A percentile compares a stretch with the other conserved stretches of the same genome.
phyloP scores from a whole-genome alignment of 2,113 vertebrate genomes.

The Hassar affinis region DNA sequence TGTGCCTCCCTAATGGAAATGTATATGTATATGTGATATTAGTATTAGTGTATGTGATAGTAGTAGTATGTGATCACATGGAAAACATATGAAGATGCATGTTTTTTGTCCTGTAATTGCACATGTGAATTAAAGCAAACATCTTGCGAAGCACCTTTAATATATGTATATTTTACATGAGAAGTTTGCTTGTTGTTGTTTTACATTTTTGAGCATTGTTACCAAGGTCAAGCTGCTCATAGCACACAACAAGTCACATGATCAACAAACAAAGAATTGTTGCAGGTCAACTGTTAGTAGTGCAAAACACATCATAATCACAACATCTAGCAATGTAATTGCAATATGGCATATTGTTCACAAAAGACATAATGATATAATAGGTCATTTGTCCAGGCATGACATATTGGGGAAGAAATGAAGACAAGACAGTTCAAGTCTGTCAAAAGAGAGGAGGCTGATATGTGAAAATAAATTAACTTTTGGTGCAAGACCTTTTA shows the following conservation, averaged over 20 bases:
- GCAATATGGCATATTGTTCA: background rate
- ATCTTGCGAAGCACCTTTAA: background rate
- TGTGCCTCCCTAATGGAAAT: background rate
- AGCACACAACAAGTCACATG: too few species aligned
- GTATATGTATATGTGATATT: too few species aligned
- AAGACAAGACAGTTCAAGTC: background rate
- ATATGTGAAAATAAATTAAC: constrained; percentile 8
- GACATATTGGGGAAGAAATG: background rate
- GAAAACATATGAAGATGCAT: background rate
- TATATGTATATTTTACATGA: background rate
- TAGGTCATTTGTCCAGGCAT: background rate
- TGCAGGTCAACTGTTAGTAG: background rate
- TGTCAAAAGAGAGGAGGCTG: background rate
- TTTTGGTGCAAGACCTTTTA: background rate
- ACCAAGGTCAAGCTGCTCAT: background rate
- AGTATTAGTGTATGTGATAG: too few species aligned
- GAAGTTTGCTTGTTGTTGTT: background rate
- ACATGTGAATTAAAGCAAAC: background rate
- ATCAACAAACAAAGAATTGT: too few species aligned
- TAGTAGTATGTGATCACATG: background rate
- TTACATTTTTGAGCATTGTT: background rate
- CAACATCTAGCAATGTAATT: background rate
- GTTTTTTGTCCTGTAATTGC: background rate
- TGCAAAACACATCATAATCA: background rate
- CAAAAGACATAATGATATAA: background rate